phyloP scores from a whole-genome alignment of 1,140 invertebrate species.

The Amyelois transitella region DNA sequence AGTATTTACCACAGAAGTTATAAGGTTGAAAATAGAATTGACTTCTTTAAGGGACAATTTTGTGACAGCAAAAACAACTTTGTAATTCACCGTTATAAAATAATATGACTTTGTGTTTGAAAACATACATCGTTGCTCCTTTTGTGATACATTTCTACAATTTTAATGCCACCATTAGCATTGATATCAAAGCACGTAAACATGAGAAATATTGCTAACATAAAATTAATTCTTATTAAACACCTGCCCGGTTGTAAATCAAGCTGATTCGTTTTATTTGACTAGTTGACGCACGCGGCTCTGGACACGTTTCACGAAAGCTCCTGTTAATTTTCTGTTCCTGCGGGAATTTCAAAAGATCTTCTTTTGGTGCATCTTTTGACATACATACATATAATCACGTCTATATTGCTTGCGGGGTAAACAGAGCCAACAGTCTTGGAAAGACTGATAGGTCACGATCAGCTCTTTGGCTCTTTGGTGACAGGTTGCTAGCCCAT shows the following conservation, averaged over 20 bases:
- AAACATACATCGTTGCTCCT: constrained; percentile 41
- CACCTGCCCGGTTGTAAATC: not conserved
- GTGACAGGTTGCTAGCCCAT: no score
- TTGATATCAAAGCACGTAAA: not conserved
- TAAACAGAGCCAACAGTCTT: no score
- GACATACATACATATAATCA: no score
- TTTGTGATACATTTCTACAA: constrained; percentile 45
- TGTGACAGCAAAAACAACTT: no score
- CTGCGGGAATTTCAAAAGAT: no score
- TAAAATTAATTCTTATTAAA: not conserved
- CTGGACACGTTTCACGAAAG: no score
- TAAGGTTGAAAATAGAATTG: not conserved
- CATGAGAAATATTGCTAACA: not conserved
- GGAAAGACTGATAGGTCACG: no score
- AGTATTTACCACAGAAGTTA: not conserved
- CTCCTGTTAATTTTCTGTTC: no score
- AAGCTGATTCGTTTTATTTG: not conserved
- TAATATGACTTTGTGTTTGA: constrained; percentile 47
- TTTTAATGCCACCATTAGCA: constrained; percentile 48
- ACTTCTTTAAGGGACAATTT: not conserved
- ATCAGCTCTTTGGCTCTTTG: no score
- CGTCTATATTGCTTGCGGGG: no score
- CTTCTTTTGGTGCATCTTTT: no score
- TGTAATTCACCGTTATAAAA: constrained; percentile 32
- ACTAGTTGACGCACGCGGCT: no score